These are phyloP conservation scores for Sarcophaga peregrina DNA, from an alignment of 1,140 invertebrate genomes.

Conservation along the genomic window DNA sequence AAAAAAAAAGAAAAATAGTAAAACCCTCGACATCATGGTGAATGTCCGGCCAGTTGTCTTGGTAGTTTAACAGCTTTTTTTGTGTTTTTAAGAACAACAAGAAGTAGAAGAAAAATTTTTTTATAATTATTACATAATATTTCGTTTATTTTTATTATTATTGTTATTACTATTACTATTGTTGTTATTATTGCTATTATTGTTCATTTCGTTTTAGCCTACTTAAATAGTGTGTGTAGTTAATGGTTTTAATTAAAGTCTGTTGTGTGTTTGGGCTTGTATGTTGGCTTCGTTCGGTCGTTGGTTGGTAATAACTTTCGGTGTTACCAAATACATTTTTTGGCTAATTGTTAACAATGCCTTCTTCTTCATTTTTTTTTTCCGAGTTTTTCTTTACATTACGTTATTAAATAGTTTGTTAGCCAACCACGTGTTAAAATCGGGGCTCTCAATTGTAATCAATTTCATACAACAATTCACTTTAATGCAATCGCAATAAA, in stretches of 20 bases:
- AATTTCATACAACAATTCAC: not conserved
- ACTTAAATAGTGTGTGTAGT: not conserved
- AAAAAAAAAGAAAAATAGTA: not conserved
- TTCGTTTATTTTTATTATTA: not conserved
- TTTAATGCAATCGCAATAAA: not conserved
- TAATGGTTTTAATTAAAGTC: conserved; percentile 16
- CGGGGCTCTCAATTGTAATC: not conserved
- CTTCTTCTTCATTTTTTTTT: conserved; percentile 3
- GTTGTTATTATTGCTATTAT: no score
- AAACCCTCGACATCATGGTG: not conserved
- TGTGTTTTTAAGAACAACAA: not conserved
- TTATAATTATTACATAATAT: not conserved
- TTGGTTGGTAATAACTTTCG: not conserved
- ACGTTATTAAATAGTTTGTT: not conserved
- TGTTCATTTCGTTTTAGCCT: not conserved
- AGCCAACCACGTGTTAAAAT: conserved; percentile 13
- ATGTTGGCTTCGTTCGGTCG: no score
- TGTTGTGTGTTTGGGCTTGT: not conserved
- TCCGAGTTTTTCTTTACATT: not conserved
- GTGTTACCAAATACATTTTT: not conserved
- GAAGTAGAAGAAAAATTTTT: not conserved
- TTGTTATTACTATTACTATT: no score
- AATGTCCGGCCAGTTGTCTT: not conserved
- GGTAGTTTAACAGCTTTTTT: not conserved
- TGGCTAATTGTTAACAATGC: not conserved